These are phyloP conservation scores for Anthopleura sola DNA, from an alignment of 64 coral and sea anemone species.

Conservation along the genomic window DNA sequence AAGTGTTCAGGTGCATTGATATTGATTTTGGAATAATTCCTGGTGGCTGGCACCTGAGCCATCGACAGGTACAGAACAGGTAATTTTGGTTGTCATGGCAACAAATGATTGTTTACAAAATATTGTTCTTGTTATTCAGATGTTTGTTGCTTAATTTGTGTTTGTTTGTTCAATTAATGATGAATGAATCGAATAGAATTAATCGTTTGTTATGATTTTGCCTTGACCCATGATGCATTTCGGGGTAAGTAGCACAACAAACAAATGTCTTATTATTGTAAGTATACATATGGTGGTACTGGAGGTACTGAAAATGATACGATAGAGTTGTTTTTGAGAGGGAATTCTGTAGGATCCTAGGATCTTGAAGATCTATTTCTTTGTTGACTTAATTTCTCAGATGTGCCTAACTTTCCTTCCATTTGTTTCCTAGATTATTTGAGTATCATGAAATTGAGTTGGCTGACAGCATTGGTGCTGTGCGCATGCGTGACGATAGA, in stretches of 20 bases:
- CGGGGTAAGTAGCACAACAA: too few relatives aligned
- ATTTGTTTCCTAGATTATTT: background rate
- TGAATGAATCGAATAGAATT: too few relatives aligned
- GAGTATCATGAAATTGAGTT: background rate
- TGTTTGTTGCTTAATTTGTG: background rate
- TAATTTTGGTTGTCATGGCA: background rate
- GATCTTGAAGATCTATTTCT: too few relatives aligned
- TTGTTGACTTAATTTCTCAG: too few relatives aligned
- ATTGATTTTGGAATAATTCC: background rate
- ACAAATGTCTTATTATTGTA: too few relatives aligned
- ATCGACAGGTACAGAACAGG: background rate
- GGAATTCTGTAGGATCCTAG: too few relatives aligned
- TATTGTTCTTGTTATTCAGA: background rate
- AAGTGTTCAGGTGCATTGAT: background rate
- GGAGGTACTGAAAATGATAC: too few relatives aligned
- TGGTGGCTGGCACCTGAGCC: background rate
- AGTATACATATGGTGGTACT: too few relatives aligned
- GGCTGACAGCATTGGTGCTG: slow-evolving; percentile 6
- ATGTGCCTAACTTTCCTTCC: too few relatives aligned
- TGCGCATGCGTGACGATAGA: background rate
- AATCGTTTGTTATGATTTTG: too few relatives aligned
- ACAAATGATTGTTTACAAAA: background rate
- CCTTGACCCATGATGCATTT: too few relatives aligned
- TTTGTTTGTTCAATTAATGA: background rate
- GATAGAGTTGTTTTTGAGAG: too few relatives aligned